phyloP scores from a whole-genome alignment of 2,113 vertebrate species.

The Camarhynchus parvulus region DNA sequence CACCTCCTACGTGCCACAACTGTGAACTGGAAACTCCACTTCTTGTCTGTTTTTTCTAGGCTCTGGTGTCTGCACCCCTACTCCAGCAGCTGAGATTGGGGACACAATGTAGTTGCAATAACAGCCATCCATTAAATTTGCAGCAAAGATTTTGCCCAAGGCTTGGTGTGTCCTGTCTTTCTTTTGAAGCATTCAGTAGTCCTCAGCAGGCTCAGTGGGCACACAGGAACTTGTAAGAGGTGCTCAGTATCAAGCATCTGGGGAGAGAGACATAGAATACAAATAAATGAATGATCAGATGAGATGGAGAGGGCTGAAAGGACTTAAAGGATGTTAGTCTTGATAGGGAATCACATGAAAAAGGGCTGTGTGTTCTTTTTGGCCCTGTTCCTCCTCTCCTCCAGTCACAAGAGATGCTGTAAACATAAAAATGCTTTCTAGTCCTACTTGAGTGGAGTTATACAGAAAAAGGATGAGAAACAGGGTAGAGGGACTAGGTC shows the following conservation, averaged over 20 bases:
- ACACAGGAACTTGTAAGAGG: neutral
- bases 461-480: neutral
- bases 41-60: neutral
- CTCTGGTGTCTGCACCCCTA: neutral
- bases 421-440: neutral
- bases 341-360: neutral
- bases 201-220: neutral
- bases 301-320: neutral
- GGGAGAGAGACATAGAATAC: neutral
- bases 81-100: neutral
- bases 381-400: neutral
- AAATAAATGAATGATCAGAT: neutral
- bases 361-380: neutral
- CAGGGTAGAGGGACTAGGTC: neutral
- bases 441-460: neutral
- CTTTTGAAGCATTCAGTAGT: neutral
- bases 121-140: neutral
- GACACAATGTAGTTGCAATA: neutral
- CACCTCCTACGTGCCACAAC: neutral
- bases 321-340: neutral
- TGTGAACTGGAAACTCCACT: neutral
- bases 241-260: neutral
- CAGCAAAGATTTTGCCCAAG: neutral
- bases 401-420: neutral
- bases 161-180: neutral